Evolutionary conservation across 2,113 vertebrate species (phyloP).

Genomic region (Galeopterus variegatus): DNA sequence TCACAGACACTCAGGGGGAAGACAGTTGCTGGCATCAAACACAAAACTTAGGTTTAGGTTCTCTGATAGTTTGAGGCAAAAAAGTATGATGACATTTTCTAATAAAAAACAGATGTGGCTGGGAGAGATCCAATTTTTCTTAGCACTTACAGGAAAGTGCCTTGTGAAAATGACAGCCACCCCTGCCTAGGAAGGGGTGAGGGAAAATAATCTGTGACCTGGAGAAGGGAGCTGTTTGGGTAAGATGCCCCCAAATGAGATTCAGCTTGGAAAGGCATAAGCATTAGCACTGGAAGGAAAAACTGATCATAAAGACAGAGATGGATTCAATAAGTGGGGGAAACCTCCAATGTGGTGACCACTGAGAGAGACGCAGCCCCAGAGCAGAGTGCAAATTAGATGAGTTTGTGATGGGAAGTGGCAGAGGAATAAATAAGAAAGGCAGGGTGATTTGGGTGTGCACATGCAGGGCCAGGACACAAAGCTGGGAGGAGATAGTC

Average conservation of each 20-base stretch:
- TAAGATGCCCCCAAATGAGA: conserved; percentile 44
- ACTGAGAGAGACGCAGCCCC: neutral
- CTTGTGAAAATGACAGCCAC: neutral
- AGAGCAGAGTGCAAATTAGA: conserved; percentile 56
- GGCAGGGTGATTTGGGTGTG: neutral
- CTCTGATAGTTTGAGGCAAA: neutral
- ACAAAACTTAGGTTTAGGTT: neutral
- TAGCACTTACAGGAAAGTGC: neutral
- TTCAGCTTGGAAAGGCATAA: conserved; percentile 6
- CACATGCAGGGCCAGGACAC: neutral
- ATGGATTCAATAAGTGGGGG: neutral
- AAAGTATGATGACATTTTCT: neutral
- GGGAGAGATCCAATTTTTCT: neutral
- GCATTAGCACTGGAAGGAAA: neutral
- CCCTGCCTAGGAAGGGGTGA: neutral
- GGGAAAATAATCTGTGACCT: neutral
- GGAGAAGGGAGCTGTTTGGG: neutral
- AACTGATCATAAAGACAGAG: conserved; percentile 67
- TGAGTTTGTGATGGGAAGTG: conserved; percentile 54
- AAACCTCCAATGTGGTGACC: neutral
- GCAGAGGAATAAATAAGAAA: conserved; percentile 60
- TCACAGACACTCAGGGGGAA: neutral
- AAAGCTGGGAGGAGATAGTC: conserved; percentile 58
- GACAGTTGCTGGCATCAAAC: neutral
- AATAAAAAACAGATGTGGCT: neutral